These are phyloP conservation scores for Troglohyphantes excavatus DNA, from an alignment of 2,888 invertebrate species.

Conservation along the genomic window DNA sequence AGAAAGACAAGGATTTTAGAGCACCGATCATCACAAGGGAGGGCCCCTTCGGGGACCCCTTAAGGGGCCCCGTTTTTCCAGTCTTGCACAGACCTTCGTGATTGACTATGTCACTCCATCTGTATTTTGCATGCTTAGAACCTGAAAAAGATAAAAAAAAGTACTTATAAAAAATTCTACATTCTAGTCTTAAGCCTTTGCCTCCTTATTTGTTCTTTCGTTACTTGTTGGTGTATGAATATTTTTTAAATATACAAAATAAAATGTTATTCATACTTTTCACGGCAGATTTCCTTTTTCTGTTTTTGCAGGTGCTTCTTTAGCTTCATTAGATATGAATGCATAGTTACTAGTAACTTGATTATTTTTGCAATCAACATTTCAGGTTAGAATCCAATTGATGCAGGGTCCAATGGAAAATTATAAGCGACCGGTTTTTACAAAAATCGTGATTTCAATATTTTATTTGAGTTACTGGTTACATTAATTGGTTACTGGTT, in stretches of 20 bases:
- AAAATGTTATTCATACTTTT: slow-evolving; percentile 7
- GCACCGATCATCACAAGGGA: slow-evolving; percentile 60
- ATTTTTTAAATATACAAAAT: not conserved
- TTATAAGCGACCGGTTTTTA: too few relatives aligned
- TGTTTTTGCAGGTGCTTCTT: too few relatives aligned
- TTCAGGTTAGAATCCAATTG: too few relatives aligned
- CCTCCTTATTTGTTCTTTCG: slow-evolving; percentile 49
- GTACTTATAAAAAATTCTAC: slow-evolving; percentile 56
- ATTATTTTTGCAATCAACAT: too few relatives aligned
- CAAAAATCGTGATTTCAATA: too few relatives aligned
- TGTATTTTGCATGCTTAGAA: slow-evolving; percentile 76
- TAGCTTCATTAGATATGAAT: too few relatives aligned
- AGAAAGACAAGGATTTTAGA: slow-evolving; percentile 25
- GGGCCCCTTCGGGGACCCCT: not conserved
- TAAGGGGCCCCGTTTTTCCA: slow-evolving; percentile 47
- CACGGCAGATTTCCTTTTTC: not conserved
- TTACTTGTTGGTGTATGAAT: slow-evolving; percentile 23
- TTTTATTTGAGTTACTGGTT: too few relatives aligned
- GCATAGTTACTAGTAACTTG: too few relatives aligned
- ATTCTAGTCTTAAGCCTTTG: slow-evolving; percentile 72
- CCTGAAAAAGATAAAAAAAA: slow-evolving; percentile 34
- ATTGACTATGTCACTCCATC: slow-evolving; percentile 57
- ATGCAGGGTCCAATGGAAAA: too few relatives aligned
- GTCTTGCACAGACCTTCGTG: slow-evolving; percentile 67
- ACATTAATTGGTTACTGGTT: too few relatives aligned